A percentile compares a stretch with the other conserved stretches of the same genome.
Evolutionary conservation across 2,888 invertebrate genomes (phyloP).

Genomic region (Lochmaea capreae): DNA sequence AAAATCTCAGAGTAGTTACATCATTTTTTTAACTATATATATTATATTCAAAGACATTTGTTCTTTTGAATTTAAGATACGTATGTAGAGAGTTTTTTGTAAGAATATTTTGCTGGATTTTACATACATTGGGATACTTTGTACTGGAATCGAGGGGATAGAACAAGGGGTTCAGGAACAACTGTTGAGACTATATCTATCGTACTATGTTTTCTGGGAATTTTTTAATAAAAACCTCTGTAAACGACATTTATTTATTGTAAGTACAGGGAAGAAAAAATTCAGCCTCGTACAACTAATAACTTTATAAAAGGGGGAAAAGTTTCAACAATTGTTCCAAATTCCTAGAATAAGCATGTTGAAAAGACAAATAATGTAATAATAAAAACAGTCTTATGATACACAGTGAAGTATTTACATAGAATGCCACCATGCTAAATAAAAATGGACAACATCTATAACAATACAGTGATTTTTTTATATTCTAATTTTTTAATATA

Average conservation of each 20-base stretch:
- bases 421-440: slow-evolving; percentile 58
- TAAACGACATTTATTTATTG: no score
- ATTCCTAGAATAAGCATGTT: slow-evolving; percentile 50
- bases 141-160: slow-evolving; percentile 54
- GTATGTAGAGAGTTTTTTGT: slow-evolving; percentile 45
- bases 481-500: slow-evolving; percentile 39
- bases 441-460: slow-evolving; percentile 63
- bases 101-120: slow-evolving; percentile 33
- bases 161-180: neutral
- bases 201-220: no score
- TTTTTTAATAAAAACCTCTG: no score
- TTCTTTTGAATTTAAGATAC: slow-evolving; percentile 54
- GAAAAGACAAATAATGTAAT: slow-evolving; percentile 52
- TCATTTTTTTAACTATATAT: slow-evolving; percentile 48
- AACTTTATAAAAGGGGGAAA: slow-evolving; percentile 35
- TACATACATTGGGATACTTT: slow-evolving; percentile 49
- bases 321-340: slow-evolving; percentile 5
- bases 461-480: slow-evolving; percentile 60
- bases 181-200: neutral
- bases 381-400: slow-evolving; percentile 64
- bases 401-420: slow-evolving; percentile 61
- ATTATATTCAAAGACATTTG: slow-evolving; percentile 54
- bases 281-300: no score
- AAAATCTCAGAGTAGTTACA: slow-evolving; percentile 63
- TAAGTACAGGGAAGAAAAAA: neutral